Evolutionary conservation across 2,113 vertebrate genomes (phyloP).

Genomic region (Aythya baeri): DNA sequence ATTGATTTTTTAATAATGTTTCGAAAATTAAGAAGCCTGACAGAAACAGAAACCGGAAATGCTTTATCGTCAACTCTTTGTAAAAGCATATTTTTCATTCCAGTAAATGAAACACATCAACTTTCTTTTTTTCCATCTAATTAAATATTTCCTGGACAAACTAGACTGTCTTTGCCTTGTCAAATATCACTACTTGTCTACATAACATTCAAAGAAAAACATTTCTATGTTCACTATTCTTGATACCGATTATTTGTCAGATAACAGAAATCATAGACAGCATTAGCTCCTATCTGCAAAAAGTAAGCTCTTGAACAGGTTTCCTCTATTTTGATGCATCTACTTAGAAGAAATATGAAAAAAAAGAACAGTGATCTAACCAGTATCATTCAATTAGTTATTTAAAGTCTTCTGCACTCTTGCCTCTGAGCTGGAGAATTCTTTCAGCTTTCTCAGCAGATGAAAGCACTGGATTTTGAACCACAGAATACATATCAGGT

Average conservation of each 20-base stretch:
- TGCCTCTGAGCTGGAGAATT: not conserved
- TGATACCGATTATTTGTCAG: not conserved
- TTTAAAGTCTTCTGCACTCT: constrained; percentile 10
- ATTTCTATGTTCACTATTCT: not conserved
- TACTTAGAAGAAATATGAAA: constrained; percentile 17
- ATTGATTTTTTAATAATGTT: constrained; percentile 29
- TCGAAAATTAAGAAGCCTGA: constrained; percentile 37
- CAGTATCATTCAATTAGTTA: not conserved
- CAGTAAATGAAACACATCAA: constrained; percentile 3
- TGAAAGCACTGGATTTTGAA: constrained; percentile 10
- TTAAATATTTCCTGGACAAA: constrained; percentile 25
- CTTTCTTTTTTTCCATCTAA: constrained; percentile 19
- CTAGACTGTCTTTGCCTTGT: not conserved
- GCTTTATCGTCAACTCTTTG: not conserved
- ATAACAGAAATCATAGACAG: not conserved
- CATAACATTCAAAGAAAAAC: not conserved
- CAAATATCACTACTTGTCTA: not conserved
- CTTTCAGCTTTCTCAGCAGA: constrained; percentile 29
- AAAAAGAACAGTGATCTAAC: not conserved
- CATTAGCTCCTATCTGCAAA: not conserved
- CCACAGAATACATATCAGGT: not conserved
- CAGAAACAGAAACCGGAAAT: constrained; percentile 33
- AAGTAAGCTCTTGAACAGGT: not conserved
- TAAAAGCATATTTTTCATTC: not conserved
- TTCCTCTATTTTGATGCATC: constrained; percentile 11